A percentile compares a stretch with the other conserved stretches of the same genome.
These are phyloP conservation scores for Aselliscus stoliczkanus DNA, from an alignment of 2,797 vertebrate species.

Conservation along the genomic window DNA sequence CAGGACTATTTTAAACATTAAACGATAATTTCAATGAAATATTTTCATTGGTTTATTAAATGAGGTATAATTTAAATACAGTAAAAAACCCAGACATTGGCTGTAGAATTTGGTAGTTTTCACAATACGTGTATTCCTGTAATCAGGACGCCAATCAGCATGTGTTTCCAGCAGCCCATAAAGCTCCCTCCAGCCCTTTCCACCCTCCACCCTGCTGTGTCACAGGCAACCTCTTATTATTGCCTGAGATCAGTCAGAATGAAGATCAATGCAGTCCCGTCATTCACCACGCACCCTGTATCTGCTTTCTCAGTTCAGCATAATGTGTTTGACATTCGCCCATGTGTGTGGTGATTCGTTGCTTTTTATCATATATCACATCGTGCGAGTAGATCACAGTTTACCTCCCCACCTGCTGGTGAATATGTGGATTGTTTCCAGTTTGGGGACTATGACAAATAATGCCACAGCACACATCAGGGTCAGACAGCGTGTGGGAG, in stretches of 20 bases:
- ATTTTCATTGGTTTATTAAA: neutral
- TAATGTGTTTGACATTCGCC: fast-evolving
- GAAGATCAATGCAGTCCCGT: fast-evolving
- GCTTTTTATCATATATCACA: fast-evolving
- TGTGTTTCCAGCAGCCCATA: neutral
- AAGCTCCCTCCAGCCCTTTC: too few species aligned
- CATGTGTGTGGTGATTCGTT: fast-evolving
- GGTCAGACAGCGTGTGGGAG: too few species aligned
- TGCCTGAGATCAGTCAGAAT: fast-evolving
- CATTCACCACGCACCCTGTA: fast-evolving
- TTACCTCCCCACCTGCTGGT: neutral
- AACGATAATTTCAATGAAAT: neutral
- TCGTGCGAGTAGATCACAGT: neutral
- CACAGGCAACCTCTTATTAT: neutral
- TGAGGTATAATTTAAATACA: neutral
- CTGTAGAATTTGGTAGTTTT: neutral
- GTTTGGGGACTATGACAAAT: too few species aligned
- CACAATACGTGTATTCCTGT: too few species aligned
- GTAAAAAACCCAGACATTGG: neutral
- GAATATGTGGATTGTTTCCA: too few species aligned
- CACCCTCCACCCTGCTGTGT: fast-evolving
- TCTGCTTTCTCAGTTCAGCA: neutral
- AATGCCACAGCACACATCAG: too few species aligned
- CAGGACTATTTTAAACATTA: neutral
- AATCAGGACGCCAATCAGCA: neutral